Base-by-base conservation (phyloP, 1,140 invertebrate species). In the Aphelinus atriplicis region DNA sequence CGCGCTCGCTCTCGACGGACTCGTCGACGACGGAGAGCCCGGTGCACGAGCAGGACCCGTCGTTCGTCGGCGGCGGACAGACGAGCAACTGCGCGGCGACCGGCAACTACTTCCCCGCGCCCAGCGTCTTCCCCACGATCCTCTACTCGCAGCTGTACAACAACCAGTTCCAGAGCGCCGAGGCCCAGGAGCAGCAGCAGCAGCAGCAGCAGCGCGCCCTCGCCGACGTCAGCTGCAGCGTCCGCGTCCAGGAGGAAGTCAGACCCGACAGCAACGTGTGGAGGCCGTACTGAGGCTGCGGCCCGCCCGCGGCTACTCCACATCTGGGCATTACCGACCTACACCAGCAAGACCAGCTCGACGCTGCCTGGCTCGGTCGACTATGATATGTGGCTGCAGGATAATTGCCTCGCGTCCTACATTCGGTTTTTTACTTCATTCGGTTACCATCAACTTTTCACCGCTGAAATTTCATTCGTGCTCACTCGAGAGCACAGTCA, bases 121-220 rank as follows among this genome's bases (percentile, higher is more conserved):
- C 92, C 93, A 95, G 1, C 82, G 87, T 10, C 85, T 95, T 57
- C 93, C 94, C 0, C 94, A 94, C 81, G 7, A 76, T 76, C 89
- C 95, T 69, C 87, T 96, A 4, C 95, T 96, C 86, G 94, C 94
- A 10, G 94, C 95, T 81, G 85, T 96, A 26, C 95, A 96, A 26
- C 92, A 93, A 50, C 94, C 95, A 81, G 91, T 92, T 62, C 93
- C 94, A 77, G 93, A 93, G 78, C 93, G 93, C 78, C 82, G 87
- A 71, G 83, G 80, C 77, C 71, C 85, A 10, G 83, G 87, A 68
- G 81, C 87, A 75, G 82, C 85, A 66, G 80, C 84, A 42, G 84
- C 86, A 47, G 46, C 62, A 64, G n/a, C 65, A 67, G 50, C 65
- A 67, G 2, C 63, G 75, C 6, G 57, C 55, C 0, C 9, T 72